Base-by-base conservation (phyloP, 2,888 invertebrate species). In the Synanthedon tipuliformis region DNA sequence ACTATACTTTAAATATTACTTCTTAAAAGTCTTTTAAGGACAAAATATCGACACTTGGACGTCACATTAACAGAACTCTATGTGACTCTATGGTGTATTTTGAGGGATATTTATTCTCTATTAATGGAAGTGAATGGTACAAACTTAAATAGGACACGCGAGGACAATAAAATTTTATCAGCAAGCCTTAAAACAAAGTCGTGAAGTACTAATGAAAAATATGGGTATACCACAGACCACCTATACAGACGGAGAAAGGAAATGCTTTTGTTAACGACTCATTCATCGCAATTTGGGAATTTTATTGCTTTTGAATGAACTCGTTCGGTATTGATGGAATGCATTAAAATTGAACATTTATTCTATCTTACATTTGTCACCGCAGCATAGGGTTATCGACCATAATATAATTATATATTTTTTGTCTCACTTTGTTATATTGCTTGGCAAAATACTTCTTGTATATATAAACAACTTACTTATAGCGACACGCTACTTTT, bases 111-210 rank as follows among this genome's bases (percentile, higher is more conserved):
- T 75, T 69, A 69, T 71, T 66, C 61, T 54, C 58, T 52, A 57
- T 75, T 50, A 50, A 50, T 50, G 50, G 50, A 13, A 49, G 49
- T 49, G 49, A 75, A 78, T 76, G 73, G 71, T 66, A 66, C 64
- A 65, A 70, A 72, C 68, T 68, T 66, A 69, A 65, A 73, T 67
- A 62, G 62, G 67, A 55, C 61, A 61, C 62, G 48, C 57, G 60
- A 53, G 57, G 64, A 77, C 69, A 76, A 75, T 79, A 81, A 78
- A 79, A 69, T 54, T 64, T 76, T 81, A 81, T 81, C 79, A 50
- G 51, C 12, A 57, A 15, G 41, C 58, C 63, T 67, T 69, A 64
- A 55, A 64, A 61, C 58, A 55, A 62, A 61, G 69, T 68, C 68
- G 72, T 64, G 58, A 67, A 57, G 58, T 54, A 58, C 68, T 71